Evolutionary conservation across 2,797 vertebrate species (phyloP), one percentile per base, ranked within the genome.

Genomic region (Esox lucius): DNA sequence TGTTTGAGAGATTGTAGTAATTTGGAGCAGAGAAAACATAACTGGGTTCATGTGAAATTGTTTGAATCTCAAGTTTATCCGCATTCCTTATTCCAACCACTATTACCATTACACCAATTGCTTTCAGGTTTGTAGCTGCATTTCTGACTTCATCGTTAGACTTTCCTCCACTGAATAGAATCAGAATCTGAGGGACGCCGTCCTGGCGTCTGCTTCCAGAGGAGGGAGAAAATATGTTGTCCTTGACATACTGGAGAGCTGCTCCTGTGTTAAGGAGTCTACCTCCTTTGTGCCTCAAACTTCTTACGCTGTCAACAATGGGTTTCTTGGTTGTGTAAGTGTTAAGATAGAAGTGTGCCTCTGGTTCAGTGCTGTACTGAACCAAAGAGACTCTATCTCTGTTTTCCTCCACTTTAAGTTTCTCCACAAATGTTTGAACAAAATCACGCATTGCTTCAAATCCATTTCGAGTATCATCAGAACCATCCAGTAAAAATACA

Each of bases 401-500:
- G 83, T 84, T 83, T 13, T 84, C 85, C 48, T 84, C 85, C 80
- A 93, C 83, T 82, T 62, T 72, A n/a, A 93, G 81, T 61, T 86
- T 91, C 53, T 84, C 81, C 73, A 92, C 79, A 61, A 91, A 80
- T 71, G 75, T 86, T 48, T 84, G 78, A 87, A 93, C 87, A 91
- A 93, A 92, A 61, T 74, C 83, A 79, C 82, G 74, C 69, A 91
- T 78, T 80, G 79, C 76, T 16, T 75, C 26, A 83, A 91, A 92
- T 65, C 83, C 76, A 85, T 74, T 85, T 77, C 77, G 75, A 78
- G 85, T 92, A 70, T 82, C 87, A 81, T 92, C 88, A 28, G 91
- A 90, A n/a, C 90, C 89, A 84, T 93, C 92, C 84, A 93, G 72
- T 81, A 93, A 86, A 86, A 93, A 92, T 46, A 93, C 91, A 87